Evolutionary conservation across 2,888 invertebrate species (phyloP).

Genomic region (Tetheella fluctuosa): DNA sequence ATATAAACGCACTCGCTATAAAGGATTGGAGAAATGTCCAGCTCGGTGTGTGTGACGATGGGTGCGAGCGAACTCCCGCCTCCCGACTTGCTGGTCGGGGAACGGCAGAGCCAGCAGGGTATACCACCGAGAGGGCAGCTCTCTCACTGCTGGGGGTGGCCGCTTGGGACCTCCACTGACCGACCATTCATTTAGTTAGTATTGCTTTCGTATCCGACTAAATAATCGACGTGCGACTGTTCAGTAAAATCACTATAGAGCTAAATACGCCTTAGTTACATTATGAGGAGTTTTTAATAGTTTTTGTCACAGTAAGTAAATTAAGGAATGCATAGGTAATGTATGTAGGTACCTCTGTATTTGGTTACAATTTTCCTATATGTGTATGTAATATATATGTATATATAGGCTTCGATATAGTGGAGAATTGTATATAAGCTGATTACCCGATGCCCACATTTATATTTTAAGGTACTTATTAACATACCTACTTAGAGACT

Average conservation of each 20-base stretch:
- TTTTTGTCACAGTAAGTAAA: too few relatives aligned
- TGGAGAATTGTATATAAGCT: not conserved
- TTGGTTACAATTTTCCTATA: not conserved
- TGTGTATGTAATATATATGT: too few relatives aligned
- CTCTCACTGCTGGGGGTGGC: slow-evolving; percentile 71
- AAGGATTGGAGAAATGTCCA: slow-evolving; percentile 95
- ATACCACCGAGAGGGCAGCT: slow-evolving; percentile 93
- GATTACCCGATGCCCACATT: slow-evolving; percentile 29
- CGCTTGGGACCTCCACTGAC: slow-evolving; percentile 64
- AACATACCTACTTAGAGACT: not conserved
- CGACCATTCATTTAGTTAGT: slow-evolving; percentile 2
- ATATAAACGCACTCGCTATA: slow-evolving; percentile 83
- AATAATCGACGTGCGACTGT: not conserved
- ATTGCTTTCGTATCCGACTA: not conserved
- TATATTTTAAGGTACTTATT: slow-evolving; percentile 61
- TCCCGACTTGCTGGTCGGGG: slow-evolving; percentile 95
- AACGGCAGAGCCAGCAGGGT: slow-evolving; percentile 95
- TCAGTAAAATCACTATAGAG: not conserved
- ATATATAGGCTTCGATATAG: not conserved
- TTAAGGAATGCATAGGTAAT: not conserved
- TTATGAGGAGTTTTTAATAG: too few relatives aligned
- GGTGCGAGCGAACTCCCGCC: slow-evolving; percentile 91
- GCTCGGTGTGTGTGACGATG: slow-evolving; percentile 89
- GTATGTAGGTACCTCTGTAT: not conserved
- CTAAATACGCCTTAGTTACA: too few relatives aligned